Conservation (phyloP, 2,888 invertebrate species). For the Branchellion lobata region DNA sequence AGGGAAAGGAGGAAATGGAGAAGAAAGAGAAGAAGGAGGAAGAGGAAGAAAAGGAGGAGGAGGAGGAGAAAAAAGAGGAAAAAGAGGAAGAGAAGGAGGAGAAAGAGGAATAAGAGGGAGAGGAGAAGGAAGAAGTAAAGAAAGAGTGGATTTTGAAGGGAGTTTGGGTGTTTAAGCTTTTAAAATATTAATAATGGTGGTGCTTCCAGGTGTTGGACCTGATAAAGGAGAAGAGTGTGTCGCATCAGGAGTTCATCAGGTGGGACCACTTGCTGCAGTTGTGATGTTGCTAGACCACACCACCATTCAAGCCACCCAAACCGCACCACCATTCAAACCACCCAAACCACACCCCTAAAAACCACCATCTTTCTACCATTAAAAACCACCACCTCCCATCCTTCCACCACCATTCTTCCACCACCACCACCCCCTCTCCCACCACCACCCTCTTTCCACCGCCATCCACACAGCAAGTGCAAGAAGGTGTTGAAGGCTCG, state of each 20-base stretch:
- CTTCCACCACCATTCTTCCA: too few relatives aligned
- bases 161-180: slow-evolving; percentile 63
- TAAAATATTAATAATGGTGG: slow-evolving; percentile 46
- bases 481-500: slow-evolving; percentile 58
- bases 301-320: not conserved
- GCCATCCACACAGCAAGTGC: slow-evolving; percentile 57
- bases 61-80: slow-evolving; percentile 54
- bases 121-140: slow-evolving; percentile 56
- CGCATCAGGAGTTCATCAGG: slow-evolving; percentile 60
- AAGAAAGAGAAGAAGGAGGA: not conserved
- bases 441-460: too few relatives aligned
- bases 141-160: slow-evolving; percentile 60
- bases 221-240: slow-evolving; percentile 68
- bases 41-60: slow-evolving; percentile 55
- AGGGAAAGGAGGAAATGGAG: slow-evolving; percentile 15
- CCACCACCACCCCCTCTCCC: too few relatives aligned
- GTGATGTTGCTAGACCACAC: slow-evolving; percentile 28
- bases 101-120: slow-evolving; percentile 50
- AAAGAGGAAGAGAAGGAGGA: slow-evolving; percentile 46
- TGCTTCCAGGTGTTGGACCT: slow-evolving; percentile 63
- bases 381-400: too few relatives aligned
- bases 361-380: too few relatives aligned
- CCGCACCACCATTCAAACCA: not conserved
- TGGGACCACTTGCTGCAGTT: too few relatives aligned
- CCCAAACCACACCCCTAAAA: not conserved